phyloP scores from a whole-genome alignment of 2,888 invertebrate species.

The Mythimna ferrago region DNA sequence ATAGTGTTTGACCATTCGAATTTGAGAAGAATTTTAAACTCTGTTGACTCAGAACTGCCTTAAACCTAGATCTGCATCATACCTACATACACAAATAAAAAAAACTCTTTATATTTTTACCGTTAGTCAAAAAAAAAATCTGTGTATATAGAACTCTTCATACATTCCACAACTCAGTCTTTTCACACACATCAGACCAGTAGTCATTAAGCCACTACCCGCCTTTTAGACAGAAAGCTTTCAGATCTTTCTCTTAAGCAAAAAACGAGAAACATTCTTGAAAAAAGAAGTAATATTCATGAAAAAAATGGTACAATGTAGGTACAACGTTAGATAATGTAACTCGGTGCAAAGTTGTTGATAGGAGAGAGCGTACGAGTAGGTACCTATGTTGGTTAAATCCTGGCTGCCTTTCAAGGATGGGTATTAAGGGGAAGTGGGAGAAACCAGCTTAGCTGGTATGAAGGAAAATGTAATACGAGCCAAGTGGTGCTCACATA shows the following conservation, averaged over 20 bases:
- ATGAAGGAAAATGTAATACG: constrained; percentile 35
- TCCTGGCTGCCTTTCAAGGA: constrained; percentile 60
- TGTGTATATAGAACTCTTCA: constrained; percentile 21
- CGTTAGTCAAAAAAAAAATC: constrained; percentile 8
- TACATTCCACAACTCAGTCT: constrained; percentile 15
- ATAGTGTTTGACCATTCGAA: too few species aligned
- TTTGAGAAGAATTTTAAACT: too few species aligned
- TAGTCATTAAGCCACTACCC: constrained; percentile 60
- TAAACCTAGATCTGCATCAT: too few species aligned
- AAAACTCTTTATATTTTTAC: not conserved
- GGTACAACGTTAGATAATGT: constrained; percentile 69
- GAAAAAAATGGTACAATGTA: constrained; percentile 32
- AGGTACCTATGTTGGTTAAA: constrained; percentile 65
- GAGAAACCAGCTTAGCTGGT: constrained; percentile 11
- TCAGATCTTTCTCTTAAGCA: constrained; percentile 55
- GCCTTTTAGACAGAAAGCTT: constrained; percentile 61
- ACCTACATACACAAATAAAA: not conserved
- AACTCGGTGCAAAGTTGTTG: constrained; percentile 74
- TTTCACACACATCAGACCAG: constrained; percentile 40
- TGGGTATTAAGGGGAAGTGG: constrained; percentile 62
- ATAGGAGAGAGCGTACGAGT: constrained; percentile 67
- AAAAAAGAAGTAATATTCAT: constrained; percentile 36
- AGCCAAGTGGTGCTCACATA: constrained; percentile 35
- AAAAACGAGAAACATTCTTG: constrained; percentile 49
- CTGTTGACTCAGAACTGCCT: too few species aligned